Conservation (phyloP, 2,797 vertebrate species). For the Pyrocephalus nanus region DNA sequence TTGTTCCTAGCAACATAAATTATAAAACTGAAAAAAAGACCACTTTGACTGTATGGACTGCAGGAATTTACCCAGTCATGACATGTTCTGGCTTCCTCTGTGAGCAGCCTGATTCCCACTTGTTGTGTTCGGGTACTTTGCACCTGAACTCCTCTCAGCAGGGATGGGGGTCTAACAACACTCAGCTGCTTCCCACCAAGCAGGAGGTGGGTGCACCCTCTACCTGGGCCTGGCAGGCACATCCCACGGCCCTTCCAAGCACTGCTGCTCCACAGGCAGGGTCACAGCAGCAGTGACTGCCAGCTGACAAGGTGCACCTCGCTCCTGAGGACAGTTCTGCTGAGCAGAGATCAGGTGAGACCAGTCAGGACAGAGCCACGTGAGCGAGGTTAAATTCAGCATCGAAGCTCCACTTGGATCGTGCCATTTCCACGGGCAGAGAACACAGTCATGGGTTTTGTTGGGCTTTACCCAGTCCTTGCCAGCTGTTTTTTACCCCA, state of each 20-base stretch:
- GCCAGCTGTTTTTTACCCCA: not conserved
- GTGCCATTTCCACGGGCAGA: not conserved
- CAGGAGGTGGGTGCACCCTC: not conserved
- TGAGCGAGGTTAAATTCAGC: not conserved
- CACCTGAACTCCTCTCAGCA: fast-evolving
- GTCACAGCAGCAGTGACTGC: not conserved
- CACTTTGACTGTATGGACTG: not conserved
- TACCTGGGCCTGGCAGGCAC: not conserved
- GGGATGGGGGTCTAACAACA: not conserved
- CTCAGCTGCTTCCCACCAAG: not conserved
- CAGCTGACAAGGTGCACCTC: not conserved
- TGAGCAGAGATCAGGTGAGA: not conserved
- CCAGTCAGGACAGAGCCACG: not conserved
- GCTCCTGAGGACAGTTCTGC: not conserved
- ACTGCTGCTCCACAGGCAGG: fast-evolving
- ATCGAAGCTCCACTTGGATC: not conserved
- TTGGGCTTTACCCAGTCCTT: not conserved
- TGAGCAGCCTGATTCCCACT: not conserved
- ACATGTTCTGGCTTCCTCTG: not conserved
- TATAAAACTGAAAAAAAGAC: not conserved
- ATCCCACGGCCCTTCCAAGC: not conserved
- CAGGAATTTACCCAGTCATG: not conserved
- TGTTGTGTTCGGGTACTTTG: not conserved
- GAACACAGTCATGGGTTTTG: not conserved
- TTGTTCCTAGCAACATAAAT: slow-evolving; percentile 13